phyloP scores from a whole-genome alignment of 2,797 vertebrate genomes.

The Sebastes minor region DNA sequence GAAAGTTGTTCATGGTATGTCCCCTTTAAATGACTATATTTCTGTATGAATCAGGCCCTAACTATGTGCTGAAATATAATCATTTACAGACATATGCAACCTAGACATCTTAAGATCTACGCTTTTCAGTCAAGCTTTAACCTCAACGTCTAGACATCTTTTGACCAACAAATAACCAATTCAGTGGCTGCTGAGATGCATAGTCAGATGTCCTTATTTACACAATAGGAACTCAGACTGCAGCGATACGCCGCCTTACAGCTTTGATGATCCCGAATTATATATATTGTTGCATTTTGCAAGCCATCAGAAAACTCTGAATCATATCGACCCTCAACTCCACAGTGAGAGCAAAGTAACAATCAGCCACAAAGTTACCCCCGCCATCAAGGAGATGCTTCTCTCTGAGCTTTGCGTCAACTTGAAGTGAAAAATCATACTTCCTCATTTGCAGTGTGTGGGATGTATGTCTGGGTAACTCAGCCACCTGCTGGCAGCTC shows the following conservation, averaged over 20 bases:
- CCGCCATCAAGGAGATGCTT: conserved; percentile 26
- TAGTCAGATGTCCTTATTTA: background rate
- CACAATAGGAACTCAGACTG: background rate
- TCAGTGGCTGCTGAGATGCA: background rate
- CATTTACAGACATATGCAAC: background rate
- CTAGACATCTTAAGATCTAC: background rate
- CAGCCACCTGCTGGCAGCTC: conserved; percentile 55
- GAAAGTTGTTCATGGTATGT: background rate
- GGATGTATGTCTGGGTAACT: conserved; percentile 41
- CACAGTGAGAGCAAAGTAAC: conserved; percentile 21
- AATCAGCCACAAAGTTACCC: conserved; percentile 36
- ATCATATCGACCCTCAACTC: conserved; percentile 19
- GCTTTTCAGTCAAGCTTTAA: background rate
- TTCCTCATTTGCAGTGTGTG: conserved; percentile 40
- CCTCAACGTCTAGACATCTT: background rate
- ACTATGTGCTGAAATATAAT: background rate
- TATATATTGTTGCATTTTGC: conserved; percentile 1
- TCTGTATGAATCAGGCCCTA: background rate
- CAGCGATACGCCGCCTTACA: background rate
- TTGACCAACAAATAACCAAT: background rate
- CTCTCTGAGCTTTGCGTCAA: conserved; percentile 22
- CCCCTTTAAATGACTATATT: too few species aligned
- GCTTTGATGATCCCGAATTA: background rate
- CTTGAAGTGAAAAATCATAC: conserved; percentile 46
- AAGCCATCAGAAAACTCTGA: conserved; percentile 21